These are phyloP conservation scores for Galago senegalensis DNA, from an alignment of 2,797 vertebrate species.

Conservation along the genomic window DNA sequence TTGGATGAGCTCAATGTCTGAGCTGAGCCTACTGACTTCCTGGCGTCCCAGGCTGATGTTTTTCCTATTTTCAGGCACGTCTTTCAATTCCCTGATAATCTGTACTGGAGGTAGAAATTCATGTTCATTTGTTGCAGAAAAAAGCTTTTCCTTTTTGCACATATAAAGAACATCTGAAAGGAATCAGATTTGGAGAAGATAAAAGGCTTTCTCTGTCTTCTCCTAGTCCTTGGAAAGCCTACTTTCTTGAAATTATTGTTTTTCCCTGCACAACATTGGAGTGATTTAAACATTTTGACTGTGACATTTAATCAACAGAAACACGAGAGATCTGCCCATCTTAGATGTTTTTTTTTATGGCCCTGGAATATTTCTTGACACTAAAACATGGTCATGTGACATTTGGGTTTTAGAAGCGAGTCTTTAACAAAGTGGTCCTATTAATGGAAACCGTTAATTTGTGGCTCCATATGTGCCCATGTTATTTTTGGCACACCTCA, in stretches of 20 bases:
- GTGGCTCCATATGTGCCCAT: neutral
- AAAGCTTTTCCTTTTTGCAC: neutral
- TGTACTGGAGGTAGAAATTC: neutral
- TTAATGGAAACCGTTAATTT: conserved; percentile 73
- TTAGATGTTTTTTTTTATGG: conserved; percentile 72
- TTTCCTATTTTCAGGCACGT: neutral
- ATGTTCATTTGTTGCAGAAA: conserved; percentile 23
- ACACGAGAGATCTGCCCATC: conserved; percentile 50
- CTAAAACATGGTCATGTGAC: conserved; percentile 64
- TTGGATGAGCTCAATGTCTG: neutral
- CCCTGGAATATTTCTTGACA: conserved; percentile 51
- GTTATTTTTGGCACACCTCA: conserved; percentile 69
- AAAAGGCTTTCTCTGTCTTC: neutral
- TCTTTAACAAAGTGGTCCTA: conserved; percentile 20
- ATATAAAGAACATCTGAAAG: neutral
- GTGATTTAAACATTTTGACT: conserved; percentile 53
- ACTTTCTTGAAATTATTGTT: conserved; percentile 51
- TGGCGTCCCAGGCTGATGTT: neutral
- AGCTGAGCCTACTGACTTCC: neutral
- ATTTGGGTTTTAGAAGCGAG: conserved; percentile 54
- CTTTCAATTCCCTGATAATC: neutral
- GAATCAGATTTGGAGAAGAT: neutral
- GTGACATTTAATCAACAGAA: conserved; percentile 58
- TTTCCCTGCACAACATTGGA: neutral
- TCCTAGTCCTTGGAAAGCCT: neutral